Percentiles rank a stretch among this genome's conserved stretches.
phyloP scores from a whole-genome alignment of 2,113 vertebrate species.

The Hiodon alosoides region DNA sequence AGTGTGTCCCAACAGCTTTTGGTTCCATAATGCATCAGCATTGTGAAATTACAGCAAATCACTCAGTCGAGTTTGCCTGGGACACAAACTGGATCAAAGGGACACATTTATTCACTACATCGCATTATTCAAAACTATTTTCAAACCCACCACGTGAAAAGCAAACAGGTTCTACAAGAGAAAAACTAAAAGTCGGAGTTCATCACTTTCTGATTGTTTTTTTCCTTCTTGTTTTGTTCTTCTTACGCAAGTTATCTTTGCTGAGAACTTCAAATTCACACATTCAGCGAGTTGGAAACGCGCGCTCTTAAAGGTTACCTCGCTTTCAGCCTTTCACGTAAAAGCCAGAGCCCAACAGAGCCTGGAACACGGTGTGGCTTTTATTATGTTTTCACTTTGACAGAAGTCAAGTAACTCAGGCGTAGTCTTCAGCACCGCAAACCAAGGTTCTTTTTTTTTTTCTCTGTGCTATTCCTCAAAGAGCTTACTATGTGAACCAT shows the following conservation, averaged over 20 bases:
- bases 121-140: conserved; percentile 37
- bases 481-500: background rate
- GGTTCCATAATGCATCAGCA: background rate
- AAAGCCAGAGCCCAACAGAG: conserved; percentile 28
- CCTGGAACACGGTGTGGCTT: conserved; percentile 51
- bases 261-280: conserved; percentile 41
- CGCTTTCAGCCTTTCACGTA: conserved; percentile 52
- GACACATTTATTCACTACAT: background rate
- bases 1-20: background rate
- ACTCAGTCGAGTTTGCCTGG: conserved; percentile 48
- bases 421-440: background rate
- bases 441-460: background rate
- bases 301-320: conserved; percentile 46
- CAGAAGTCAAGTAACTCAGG: conserved; percentile 34
- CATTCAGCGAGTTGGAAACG: conserved; percentile 37
- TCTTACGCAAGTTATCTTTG: conserved; percentile 53
- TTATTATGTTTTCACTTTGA: conserved; percentile 47
- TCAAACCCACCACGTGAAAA: conserved; percentile 41
- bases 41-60: conserved; percentile 42
- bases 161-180: conserved; percentile 34
- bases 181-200: conserved; percentile 38
- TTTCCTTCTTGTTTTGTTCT: background rate
- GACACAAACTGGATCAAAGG: conserved; percentile 34
- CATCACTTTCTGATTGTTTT: background rate
- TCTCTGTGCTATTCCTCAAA: conserved; percentile 23